phyloP scores from a whole-genome alignment of 2,113 vertebrate genomes.

The Megaceryle maxima region DNA sequence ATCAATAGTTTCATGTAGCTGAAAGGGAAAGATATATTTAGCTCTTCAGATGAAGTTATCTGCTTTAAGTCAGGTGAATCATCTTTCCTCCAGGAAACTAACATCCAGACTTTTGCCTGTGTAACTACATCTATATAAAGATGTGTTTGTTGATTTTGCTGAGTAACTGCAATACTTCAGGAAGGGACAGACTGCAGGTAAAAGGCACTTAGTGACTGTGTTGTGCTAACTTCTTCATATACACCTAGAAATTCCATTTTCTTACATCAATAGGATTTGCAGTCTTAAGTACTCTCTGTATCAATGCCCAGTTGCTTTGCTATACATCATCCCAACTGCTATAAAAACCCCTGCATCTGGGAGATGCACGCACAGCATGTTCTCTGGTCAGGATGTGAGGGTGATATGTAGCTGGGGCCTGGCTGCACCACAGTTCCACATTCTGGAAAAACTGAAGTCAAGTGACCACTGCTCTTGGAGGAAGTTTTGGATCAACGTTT shows the following conservation, averaged over 20 bases:
- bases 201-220: background rate
- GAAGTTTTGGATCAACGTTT: background rate
- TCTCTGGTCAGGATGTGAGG: background rate
- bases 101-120: background rate
- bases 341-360: background rate
- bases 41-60: slow-evolving; percentile 19
- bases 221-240: background rate
- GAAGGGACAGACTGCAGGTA: background rate
- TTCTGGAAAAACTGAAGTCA: background rate
- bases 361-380: background rate
- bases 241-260: background rate
- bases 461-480: background rate
- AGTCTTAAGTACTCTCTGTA: background rate
- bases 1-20: slow-evolving; percentile 14
- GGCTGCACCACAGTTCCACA: background rate
- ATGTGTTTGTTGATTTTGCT: slow-evolving; percentile 3
- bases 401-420: background rate
- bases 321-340: background rate
- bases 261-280: background rate
- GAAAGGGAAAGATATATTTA: slow-evolving; percentile 31
- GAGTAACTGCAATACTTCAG: background rate
- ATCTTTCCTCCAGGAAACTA: slow-evolving; percentile 17
- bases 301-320: background rate
- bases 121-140: background rate
- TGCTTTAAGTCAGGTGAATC: slow-evolving; percentile 40